Conservation (phyloP, 2,113 vertebrate genomes). For the Eupsittula cactorum region DNA sequence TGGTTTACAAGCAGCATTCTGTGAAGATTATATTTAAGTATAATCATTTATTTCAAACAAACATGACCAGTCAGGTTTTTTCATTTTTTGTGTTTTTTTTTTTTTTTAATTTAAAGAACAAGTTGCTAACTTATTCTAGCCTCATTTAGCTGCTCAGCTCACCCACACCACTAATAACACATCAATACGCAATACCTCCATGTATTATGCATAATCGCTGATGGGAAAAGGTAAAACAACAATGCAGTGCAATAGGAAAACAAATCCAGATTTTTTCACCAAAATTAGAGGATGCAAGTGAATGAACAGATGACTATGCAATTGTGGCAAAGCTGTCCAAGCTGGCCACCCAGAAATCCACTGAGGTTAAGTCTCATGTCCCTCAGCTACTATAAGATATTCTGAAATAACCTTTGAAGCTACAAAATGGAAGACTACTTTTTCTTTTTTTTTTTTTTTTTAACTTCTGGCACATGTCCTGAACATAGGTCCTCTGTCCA, state of each 20-base stretch:
- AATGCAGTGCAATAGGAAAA: background rate
- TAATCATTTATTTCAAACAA: background rate
- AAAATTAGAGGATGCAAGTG: background rate
- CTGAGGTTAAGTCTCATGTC: background rate
- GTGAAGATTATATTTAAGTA: background rate
- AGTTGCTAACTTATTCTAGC: background rate
- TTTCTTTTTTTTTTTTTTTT: background rate
- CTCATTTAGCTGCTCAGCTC: background rate
- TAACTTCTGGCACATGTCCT: background rate
- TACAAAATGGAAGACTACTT: background rate
- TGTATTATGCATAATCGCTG: background rate
- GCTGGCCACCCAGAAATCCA: background rate
- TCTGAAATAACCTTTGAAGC: background rate
- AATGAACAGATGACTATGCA: background rate
- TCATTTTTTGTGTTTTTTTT: background rate
- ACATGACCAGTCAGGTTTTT: background rate
- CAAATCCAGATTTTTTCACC: background rate
- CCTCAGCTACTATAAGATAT: background rate
- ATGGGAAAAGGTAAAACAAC: background rate
- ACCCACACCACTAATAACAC: background rate
- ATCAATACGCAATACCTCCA: background rate
- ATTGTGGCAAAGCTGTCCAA: background rate
- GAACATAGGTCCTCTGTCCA: background rate
- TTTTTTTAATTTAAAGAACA: background rate
- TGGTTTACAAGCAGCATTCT: background rate